Base-by-base conservation (phyloP, 2,113 vertebrate genomes). In the Elaphurus davidianus region DNA sequence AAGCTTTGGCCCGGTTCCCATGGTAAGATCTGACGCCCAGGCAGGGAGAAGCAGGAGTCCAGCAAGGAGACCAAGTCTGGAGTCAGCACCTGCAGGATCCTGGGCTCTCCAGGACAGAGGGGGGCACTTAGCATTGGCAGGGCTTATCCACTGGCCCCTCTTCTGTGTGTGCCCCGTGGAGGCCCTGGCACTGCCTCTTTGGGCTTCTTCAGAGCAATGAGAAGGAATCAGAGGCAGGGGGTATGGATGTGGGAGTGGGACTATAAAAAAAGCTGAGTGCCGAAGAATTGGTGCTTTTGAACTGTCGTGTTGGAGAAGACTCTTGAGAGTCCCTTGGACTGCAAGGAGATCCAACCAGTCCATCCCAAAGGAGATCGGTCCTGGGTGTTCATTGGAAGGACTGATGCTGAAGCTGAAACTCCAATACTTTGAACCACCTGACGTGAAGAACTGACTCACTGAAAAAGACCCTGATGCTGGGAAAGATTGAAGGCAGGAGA, bases 401-500 rank as follows among this genome's bases (percentile, higher is more conserved):
- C 67, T 40, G 67, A 71, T 23, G 67, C 0, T 23, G 19, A 71
- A 40, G 67, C 67, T 71, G 10, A 40, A 71, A 71, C 67, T 71
- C 19, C n/a, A 40, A 23, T 40, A 71, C 67, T 71, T 6, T 71
- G 19, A 21, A 21, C 67, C 67, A 71, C 19, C 67, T 71, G 0
- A 0, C 23, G 19, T 0, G 0, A 71, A 40, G 19, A 71, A 0
- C 0, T 71, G n/a, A 40, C n/a, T 71, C 67, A 71, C 3, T 40
- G n/a, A n/a, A 40, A 71, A 40, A 71, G n/a, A 71, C 67, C 10
- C 67, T 71, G 67, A 40, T 40, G 19, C n/a, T 71, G 19, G 19
- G 67, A 40, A 40, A 13, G 67, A 40, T 3, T 40, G 19, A 40
- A 23, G 10, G n/a, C 19, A 1, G n/a, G 67, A 71, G n/a, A 21